Conservation (phyloP, 53 echinoderm and acorn worm genomes). For the Antedon mediterranea region DNA sequence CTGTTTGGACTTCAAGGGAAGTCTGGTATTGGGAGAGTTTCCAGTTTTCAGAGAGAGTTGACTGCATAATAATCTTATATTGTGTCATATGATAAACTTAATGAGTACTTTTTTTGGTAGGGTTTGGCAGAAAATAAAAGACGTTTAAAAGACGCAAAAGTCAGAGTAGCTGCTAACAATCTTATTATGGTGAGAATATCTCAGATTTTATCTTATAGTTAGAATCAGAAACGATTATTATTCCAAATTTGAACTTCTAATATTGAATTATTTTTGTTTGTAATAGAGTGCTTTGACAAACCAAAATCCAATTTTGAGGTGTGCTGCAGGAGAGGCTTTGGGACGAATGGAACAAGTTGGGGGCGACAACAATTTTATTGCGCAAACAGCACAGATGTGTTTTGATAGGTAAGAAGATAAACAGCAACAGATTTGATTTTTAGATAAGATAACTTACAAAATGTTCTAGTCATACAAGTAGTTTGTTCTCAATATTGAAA, state of each 20-base stretch:
- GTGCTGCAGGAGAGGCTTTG: slow-evolving; percentile 91
- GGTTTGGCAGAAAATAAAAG: slow-evolving; percentile 82
- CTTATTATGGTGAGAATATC: slow-evolving; percentile 74
- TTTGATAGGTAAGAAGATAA: slow-evolving; percentile 57
- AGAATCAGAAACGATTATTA: no score
- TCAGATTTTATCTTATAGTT: no score
- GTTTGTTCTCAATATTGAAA: background rate
- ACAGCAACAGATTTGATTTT: background rate
- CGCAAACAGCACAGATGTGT: slow-evolving; percentile 97
- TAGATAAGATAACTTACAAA: background rate
- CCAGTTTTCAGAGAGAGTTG: no score
- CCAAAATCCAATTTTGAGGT: slow-evolving; percentile 83
- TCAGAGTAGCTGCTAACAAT: slow-evolving; percentile 59
- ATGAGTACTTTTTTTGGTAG: slow-evolving; percentile 18
- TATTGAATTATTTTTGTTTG: background rate
- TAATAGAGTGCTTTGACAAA: slow-evolving; percentile 85
- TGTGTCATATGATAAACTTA: no score
- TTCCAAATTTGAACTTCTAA: background rate
- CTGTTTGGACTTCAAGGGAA: no score
- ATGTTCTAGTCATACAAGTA: background rate
- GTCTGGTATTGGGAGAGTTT: no score
- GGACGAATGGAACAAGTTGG: slow-evolving; percentile 98
- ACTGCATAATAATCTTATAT: no score
- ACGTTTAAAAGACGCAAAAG: slow-evolving; percentile 53
- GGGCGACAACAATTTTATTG: slow-evolving; percentile 90